Conservation (phyloP, 1,140 invertebrate genomes). For the Drosophila aff. region DNA sequence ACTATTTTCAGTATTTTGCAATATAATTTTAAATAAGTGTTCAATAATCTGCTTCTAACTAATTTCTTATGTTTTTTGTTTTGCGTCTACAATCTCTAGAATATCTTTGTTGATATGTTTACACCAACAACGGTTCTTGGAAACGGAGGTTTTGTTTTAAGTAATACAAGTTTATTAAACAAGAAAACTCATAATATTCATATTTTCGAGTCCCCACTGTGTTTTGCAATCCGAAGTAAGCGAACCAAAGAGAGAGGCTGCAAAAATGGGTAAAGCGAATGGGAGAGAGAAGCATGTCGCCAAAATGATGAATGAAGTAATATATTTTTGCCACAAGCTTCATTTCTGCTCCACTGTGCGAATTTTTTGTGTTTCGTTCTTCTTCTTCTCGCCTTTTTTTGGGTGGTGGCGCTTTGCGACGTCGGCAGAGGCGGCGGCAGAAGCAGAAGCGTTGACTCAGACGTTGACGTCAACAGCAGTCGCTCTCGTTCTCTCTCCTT, state of each 20-base stretch:
- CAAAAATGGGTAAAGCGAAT: constrained; percentile 27
- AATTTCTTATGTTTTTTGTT: not conserved
- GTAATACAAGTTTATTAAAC: too few species aligned
- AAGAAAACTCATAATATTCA: not conserved
- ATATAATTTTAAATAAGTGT: not conserved
- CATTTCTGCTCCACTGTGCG: constrained; percentile 67
- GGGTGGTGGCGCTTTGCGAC: constrained; percentile 70
- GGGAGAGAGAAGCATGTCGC: constrained; percentile 11
- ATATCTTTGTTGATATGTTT: not conserved
- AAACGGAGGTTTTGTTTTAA: not conserved
- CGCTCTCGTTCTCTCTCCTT: constrained; percentile 34
- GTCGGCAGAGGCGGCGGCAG: constrained; percentile 21
- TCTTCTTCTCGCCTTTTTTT: constrained; percentile 51
- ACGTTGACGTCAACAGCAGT: constrained; percentile 55
- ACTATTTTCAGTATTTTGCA: not conserved
- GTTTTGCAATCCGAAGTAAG: constrained; percentile 3
- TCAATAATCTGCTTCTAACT: not conserved
- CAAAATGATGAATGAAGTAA: constrained; percentile 67
- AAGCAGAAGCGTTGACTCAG: constrained; percentile 58
- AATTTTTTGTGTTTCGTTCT: constrained; percentile 50
- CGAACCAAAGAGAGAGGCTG: not conserved
- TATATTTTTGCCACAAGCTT: constrained; percentile 44
- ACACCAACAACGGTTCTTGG: not conserved
- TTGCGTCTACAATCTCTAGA: too few species aligned
- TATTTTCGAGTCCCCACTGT: not conserved